Conservation (phyloP, 1,140 invertebrate species). For the Melipona quadrifasciata region DNA sequence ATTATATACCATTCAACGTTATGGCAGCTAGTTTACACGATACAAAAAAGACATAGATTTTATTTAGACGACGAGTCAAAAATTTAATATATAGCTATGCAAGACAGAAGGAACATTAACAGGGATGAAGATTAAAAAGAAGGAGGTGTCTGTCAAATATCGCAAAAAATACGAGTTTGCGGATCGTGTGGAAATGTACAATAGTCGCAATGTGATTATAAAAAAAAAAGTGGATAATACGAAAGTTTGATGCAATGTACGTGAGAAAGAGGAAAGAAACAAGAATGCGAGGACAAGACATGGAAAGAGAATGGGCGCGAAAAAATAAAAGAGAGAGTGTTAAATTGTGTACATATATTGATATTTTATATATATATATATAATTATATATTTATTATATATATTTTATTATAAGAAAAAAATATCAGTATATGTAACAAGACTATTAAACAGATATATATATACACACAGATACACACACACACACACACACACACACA, state of each 20-base stretch:
- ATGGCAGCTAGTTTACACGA: neutral
- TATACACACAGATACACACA: constrained; percentile 49
- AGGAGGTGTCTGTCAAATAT: constrained; percentile 57
- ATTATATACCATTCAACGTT: constrained; percentile 10
- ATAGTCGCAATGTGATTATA: constrained; percentile 80
- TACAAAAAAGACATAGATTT: constrained; percentile 17
- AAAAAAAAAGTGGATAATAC: constrained; percentile 55
- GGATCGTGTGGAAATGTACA: constrained; percentile 78
- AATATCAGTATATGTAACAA: too few relatives aligned
- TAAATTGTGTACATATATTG: constrained; percentile 79
- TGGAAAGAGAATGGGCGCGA: constrained; percentile 64
- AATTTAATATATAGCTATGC: constrained; percentile 25
- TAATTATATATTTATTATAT: constrained; percentile 1
- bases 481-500: constrained; percentile 58
- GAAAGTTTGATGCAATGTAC: constrained; percentile 49
- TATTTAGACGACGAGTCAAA: constrained; percentile 2
- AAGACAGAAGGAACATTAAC: constrained; percentile 42
- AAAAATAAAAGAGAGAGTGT: constrained; percentile 63
- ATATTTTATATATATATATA: constrained; percentile 74
- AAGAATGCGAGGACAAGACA: constrained; percentile 51
- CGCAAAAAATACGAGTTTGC: constrained; percentile 69
- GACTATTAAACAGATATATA: too few relatives aligned
- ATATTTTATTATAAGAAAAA: too few relatives aligned
- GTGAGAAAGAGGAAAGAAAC: constrained; percentile 17
- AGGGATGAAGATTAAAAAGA: constrained; percentile 45